Evolutionary conservation across 2,888 invertebrate species (phyloP).

Genomic region (Altica lythri): DNA sequence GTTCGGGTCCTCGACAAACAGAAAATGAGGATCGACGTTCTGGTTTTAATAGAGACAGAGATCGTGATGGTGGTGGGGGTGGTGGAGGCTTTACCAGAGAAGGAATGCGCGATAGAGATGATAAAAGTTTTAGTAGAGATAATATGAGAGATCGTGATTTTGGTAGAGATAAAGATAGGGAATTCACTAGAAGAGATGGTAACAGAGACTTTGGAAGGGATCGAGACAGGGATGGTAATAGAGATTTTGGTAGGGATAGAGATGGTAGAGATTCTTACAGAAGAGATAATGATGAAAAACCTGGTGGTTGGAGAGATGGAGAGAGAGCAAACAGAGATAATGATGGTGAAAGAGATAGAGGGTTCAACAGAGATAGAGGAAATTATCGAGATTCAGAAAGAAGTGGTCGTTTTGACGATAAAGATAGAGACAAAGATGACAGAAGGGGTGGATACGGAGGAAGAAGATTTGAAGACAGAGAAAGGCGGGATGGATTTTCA

Average conservation of each 20-base stretch:
- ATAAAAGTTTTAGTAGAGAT: constrained; percentile 46
- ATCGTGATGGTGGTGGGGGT: constrained; percentile 39
- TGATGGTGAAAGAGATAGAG: constrained; percentile 36
- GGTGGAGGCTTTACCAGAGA: constrained; percentile 32
- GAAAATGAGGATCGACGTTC: too few species aligned
- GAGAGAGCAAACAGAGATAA: constrained; percentile 45
- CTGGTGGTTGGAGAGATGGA: constrained; percentile 53
- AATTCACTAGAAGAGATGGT: too few species aligned
- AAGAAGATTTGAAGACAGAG: constrained; percentile 43
- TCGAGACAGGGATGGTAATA: too few species aligned
- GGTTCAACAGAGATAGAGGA: constrained; percentile 37
- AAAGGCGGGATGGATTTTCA: constrained; percentile 39
- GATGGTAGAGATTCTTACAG: constrained; percentile 38
- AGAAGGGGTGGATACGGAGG: constrained; percentile 41
- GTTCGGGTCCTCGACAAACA: constrained; percentile 66
- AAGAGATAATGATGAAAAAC: constrained; percentile 33
- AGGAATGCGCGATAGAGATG: constrained; percentile 44
- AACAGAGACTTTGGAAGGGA: constrained; percentile 39
- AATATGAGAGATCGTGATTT: constrained; percentile 36
- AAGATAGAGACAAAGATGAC: constrained; percentile 40
- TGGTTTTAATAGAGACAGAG: constrained; percentile 48
- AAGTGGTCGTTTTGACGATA: constrained; percentile 40
- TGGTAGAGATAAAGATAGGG: constrained; percentile 44
- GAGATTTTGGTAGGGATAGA: constrained; percentile 54
- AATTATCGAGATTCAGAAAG: constrained; percentile 31